A percentile compares a stretch with the other conserved stretches of the same genome.
These are phyloP conservation scores for Holotrichia oblita DNA, from an alignment of 1,140 invertebrate genomes.

Conservation along the genomic window DNA sequence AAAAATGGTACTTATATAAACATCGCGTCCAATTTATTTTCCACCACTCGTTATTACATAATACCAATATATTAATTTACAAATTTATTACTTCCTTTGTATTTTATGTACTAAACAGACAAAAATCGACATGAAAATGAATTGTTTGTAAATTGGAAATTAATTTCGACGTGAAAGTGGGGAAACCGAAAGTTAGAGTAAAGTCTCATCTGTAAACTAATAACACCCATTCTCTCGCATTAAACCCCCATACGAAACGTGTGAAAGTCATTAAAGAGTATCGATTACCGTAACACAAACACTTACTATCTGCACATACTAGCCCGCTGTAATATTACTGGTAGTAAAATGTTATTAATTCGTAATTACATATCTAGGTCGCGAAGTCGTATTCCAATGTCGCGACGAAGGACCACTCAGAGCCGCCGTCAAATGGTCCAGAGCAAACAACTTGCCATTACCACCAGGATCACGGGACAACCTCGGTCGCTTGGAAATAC, in stretches of 20 bases:
- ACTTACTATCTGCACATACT: conserved; percentile 24
- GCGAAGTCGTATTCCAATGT: conserved; percentile 91
- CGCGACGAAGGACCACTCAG: conserved; percentile 84
- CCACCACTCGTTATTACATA: no score
- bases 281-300: conserved; percentile 10
- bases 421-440: conserved; percentile 79
- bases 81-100: no score
- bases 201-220: background rate
- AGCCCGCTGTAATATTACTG: background rate
- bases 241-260: background rate
- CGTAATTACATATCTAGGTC: conserved; percentile 66
- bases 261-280: background rate
- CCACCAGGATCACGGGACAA: conserved; percentile 76
- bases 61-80: no score
- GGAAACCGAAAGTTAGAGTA: background rate
- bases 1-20: no score
- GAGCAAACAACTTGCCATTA: conserved; percentile 74
- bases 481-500: conserved; percentile 85
- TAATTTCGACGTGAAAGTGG: background rate
- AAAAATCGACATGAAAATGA: no score
- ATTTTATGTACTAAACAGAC: no score
- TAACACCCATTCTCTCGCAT: background rate
- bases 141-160: no score
- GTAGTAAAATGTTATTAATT: background rate
- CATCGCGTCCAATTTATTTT: no score